Base-by-base conservation (phyloP, 2,113 vertebrate genomes). In the Notiomystis cincta region DNA sequence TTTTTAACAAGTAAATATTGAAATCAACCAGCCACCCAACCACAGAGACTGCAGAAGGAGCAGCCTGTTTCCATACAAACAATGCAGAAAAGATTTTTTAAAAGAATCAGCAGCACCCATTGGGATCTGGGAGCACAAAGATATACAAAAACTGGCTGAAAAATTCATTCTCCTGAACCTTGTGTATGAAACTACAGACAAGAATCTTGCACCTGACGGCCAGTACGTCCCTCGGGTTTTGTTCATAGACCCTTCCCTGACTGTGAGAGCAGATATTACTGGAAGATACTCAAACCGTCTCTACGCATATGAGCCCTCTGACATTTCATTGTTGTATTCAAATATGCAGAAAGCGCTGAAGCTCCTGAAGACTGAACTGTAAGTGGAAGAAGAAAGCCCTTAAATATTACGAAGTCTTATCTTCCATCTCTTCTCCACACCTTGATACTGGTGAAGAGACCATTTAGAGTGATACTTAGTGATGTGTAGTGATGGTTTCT, bases 211-310 rank as follows among this genome's bases (percentile, higher is more conserved):
- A 38, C 99, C 99, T 47, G 99, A 99, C 10, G 99, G 99, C 61
- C 98, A 99, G 78, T 99, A 99, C 0, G 99, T 99, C 54, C 99
- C 99, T 88, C 98, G 99, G 82, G 94, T 99, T 89, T 10, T 99
- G 37, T 99, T 99, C 97, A 98, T 99, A 10, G 99, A 99, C 95
- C 99, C 99, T 50, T 96, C 99, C 31, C 98, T 99, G 98, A 99
- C 99, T 1, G 99, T 99, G 44, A 99, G 99, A 96, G 99, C 99
- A 6, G 99, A 99, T 89, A 97, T 99, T 94, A 98, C 97, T 3
- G 99, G 99, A 21, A 99, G 98, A 96, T 99, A 99, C 50, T 95
- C 97, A 33, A 99, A 99, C 95, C 99, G 99, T 54, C 97, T 99
- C 96, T 99, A 99, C 0, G 98, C 99, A 18, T 99, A 99, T 0